Evolutionary conservation across 2,888 invertebrate species (phyloP), one percentile per base, ranked within the genome.

Genomic region (Scaptodrosophila latifasciaeformis): DNA sequence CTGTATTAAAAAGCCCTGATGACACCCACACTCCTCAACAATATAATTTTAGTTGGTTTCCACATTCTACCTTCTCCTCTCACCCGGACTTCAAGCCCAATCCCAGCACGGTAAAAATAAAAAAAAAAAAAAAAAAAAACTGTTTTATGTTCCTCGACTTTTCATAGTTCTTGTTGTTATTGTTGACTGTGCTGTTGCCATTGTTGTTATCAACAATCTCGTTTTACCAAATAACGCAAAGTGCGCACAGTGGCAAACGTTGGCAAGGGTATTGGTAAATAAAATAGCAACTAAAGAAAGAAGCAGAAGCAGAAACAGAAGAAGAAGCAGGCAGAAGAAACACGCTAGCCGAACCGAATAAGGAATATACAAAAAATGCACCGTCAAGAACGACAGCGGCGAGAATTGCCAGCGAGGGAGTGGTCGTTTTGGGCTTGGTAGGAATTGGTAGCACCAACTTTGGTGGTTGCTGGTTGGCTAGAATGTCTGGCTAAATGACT

Each of bases 191-290:
- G 18, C 45, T 43, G 37, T 34, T 59, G 49, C 61, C 63, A 61
- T 56, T 63, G 54, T 49, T 49, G 54, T 54, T 82, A 82, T 81
- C 82, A 81, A 67, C 74, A 82, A 81, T 81, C 82, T 69, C 74
- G 72, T 76, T 82, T 76, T 74, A 67, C 74, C 65, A 78, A 82
- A 76, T 67, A 81, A 67, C 69, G 64, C 61, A 78, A 78, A 78
- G 67, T 67, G 65, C 61, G 59, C 62, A 62, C 62, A 61, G 55
- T 30, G 5, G 27, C 40, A 18, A 40, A 40, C 18, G 40, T 55
- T 46, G 52, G 57, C 60, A 60, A 60, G 59, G 50, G 46, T 55
- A 53, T 59, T 52, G 59, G 59, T 65, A 43, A 24, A 40, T 43
- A 34, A 48, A 15, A 19, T 15, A 49, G 21, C 49, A 37, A 43